Base-by-base conservation (phyloP, 35 echinoderm and acorn worm species). In the Hemicentrotus pulcherrimus region DNA sequence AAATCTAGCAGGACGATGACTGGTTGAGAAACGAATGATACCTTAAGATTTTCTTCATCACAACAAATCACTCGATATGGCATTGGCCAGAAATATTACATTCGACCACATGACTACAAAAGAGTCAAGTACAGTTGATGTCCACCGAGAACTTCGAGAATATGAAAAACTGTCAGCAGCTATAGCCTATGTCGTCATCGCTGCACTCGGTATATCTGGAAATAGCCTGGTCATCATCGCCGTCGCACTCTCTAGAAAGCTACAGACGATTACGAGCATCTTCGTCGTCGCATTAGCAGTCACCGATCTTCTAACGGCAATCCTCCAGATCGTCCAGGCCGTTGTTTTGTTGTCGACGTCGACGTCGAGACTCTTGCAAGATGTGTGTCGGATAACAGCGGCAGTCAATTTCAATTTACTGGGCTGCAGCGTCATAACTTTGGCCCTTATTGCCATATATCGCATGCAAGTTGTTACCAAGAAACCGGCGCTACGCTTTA, bases 211-310 rank as follows among this genome's bases (percentile, higher is more conserved):
- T 4, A 35, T 97, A 15, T 88, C 92, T 14, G 96, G 96, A 24
- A 97, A 97, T 33, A 94, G 94, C 71, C 96, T 97, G 5, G 96
- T 97, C 55, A 48, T 97, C 59, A 4, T 94, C 24, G 86, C 96
- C 7, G 96, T 97, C 31, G 24, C 93, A 11, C 30, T 95, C 9
- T 97, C 96, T 10, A 31, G 89, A n/a, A 97, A 95, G 61, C 89
- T 97, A 1, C 94, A 95, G 61, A 97, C 96, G 19, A 95, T 91
- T 32, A 97, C 96, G 0, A 97, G 95, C 61, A 86, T 95, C 32
- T 97, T 92, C 70, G 96, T 97, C 58, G 94, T 97, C 41, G 91
- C 94, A 19, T 47, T 97, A 16, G 96, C 96, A 2, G 41, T 97
- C 32, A 78, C 94, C 16, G 96, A 97, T 94, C 95, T 97, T 28